Conservation (phyloP, 1,140 invertebrate species). For the Caenorhabditis brenneri region DNA sequence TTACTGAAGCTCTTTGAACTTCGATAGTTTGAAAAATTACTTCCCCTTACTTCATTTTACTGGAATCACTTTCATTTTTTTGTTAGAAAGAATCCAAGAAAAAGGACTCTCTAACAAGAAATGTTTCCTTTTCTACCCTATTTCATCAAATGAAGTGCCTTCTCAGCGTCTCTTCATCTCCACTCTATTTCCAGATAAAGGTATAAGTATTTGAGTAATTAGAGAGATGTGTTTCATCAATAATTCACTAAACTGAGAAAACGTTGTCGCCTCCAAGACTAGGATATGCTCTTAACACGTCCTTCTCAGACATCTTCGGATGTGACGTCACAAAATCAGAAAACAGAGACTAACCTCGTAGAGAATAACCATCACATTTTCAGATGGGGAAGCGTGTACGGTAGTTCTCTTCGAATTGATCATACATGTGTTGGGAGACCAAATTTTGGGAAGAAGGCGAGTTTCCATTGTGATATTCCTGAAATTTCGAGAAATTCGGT, state of each 20-base stretch:
- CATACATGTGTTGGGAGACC: constrained; percentile 69
- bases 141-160: constrained; percentile 22
- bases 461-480: constrained; percentile 70
- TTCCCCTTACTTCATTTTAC: neutral
- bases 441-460: constrained; percentile 62
- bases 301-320: neutral
- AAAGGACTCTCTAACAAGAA: neutral
- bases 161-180: neutral
- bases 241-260: constrained; percentile 15
- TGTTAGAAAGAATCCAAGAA: neutral
- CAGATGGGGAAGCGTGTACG: constrained; percentile 68
- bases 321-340: neutral
- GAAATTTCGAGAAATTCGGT: constrained; percentile 19
- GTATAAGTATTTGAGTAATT: constrained; percentile 36
- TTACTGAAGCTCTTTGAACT: too few species aligned
- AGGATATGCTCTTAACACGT: neutral
- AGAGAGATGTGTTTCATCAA: constrained; percentile 23
- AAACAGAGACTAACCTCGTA: constrained; percentile 59
- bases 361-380: constrained; percentile 69
- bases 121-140: neutral
- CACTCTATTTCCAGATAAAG: constrained; percentile 39
- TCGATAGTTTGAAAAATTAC: too few species aligned
- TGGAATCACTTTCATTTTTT: neutral
- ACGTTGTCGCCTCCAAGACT: neutral
- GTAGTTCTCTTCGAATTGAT: constrained; percentile 67